Conservation (phyloP, 2,888 invertebrate genomes). For the Pterostichus niger region DNA sequence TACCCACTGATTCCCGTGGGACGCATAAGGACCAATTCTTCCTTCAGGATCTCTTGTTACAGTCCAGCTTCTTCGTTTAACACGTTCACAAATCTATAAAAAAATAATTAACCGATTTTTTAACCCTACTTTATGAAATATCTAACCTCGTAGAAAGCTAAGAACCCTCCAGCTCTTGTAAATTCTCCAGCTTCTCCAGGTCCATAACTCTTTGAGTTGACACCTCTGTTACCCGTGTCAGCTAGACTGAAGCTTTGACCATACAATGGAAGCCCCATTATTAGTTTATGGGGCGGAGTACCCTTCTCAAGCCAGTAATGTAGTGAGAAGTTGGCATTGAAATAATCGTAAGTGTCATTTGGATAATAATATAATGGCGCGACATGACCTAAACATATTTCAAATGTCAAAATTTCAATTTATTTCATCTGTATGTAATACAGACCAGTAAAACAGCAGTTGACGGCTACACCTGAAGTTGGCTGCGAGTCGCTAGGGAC, state of each 20-base stretch:
- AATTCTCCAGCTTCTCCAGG: conserved; percentile 85
- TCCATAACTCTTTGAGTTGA: conserved; percentile 82
- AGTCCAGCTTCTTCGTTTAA: conserved; percentile 81
- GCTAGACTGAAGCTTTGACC: conserved; percentile 87
- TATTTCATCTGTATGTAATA: no score
- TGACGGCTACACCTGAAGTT: no score
- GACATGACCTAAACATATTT: conserved; percentile 78
- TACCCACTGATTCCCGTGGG: conserved; percentile 87
- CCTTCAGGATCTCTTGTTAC: conserved; percentile 82
- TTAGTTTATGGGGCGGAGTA: conserved; percentile 82
- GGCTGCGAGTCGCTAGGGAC: no score
- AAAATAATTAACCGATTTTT: no score
- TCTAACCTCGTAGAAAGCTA: conserved; percentile 87
- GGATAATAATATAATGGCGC: conserved; percentile 85
- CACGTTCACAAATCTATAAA: conserved; percentile 81
- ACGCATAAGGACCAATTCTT: conserved; percentile 86
- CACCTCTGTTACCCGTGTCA: conserved; percentile 77
- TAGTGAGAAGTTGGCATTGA: conserved; percentile 86
- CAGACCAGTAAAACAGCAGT: no score
- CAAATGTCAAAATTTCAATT: no score
- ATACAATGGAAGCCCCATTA: conserved; percentile 88
- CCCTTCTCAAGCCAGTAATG: conserved; percentile 86
- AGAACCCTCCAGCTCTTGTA: conserved; percentile 86
- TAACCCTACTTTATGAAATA: no score
- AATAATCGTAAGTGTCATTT: conserved; percentile 82